These are phyloP conservation scores for Nomada ruficornis DNA, from an alignment of 2,888 invertebrate species.

Conservation along the genomic window DNA sequence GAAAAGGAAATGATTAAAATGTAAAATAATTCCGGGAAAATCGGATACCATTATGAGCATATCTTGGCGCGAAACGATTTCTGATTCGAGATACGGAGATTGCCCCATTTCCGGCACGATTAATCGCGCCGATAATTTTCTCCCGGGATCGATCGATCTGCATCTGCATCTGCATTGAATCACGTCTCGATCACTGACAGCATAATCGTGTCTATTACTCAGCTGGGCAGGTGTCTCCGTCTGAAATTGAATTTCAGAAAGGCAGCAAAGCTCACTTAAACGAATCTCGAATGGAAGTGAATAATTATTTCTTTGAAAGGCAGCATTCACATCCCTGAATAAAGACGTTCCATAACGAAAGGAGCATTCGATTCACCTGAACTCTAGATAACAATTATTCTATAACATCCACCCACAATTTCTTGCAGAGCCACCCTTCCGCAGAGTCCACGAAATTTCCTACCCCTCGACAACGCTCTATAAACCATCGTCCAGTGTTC, in stretches of 20 bases:
- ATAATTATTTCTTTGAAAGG: too few species aligned
- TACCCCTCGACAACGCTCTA: too few species aligned
- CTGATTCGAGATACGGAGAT: background rate
- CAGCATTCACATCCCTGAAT: conserved; percentile 1
- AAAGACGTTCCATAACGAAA: conserved; percentile 12
- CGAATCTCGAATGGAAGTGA: background rate
- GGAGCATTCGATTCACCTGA: background rate
- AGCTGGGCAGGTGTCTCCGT: conserved; percentile 30
- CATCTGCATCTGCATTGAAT: conserved; percentile 9
- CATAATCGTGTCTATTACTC: conserved; percentile 21
- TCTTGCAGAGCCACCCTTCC: too few species aligned
- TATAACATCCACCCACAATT: too few species aligned
- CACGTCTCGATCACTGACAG: conserved; percentile 14
- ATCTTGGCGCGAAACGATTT: background rate
- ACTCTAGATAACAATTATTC: too few species aligned
- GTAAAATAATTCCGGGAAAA: background rate
- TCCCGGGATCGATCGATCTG: conserved; percentile 9
- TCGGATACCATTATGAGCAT: background rate
- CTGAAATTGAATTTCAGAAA: conserved; percentile 35
- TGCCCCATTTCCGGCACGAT: conserved; percentile 21
- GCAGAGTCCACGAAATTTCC: too few species aligned
- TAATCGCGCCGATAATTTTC: conserved; percentile 31
- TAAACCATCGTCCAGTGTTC: conserved; percentile 6
- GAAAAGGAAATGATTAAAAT: background rate
- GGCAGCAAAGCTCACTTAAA: background rate